Conservation (phyloP, 1,140 invertebrate species). For the Wasmannia auropunctata region DNA sequence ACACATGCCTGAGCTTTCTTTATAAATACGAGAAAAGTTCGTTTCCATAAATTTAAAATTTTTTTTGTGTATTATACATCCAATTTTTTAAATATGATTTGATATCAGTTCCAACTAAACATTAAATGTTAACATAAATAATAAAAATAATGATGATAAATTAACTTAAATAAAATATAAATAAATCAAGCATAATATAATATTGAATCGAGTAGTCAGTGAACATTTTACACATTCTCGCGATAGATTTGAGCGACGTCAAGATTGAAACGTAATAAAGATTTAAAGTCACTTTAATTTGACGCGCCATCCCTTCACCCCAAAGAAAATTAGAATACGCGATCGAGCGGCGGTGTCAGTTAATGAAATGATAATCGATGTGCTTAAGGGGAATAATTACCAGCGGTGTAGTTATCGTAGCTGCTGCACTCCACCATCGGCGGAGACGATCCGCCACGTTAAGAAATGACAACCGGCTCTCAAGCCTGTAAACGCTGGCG, state of each 20-base stretch:
- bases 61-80: background rate
- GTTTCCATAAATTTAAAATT: background rate
- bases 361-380: constrained; percentile 69
- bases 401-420: constrained; percentile 18
- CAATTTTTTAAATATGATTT: background rate
- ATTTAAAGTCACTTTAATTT: constrained; percentile 31
- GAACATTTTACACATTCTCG: background rate
- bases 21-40: background rate
- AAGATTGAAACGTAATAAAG: background rate
- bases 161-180: background rate
- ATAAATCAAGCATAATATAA: background rate
- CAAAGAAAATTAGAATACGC: constrained; percentile 27
- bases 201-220: background rate
- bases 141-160: background rate
- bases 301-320: background rate
- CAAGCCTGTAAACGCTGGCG: constrained; percentile 31
- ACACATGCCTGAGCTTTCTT: background rate
- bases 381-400: constrained; percentile 54
- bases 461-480: constrained; percentile 60
- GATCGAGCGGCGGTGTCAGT: background rate
- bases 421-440: background rate
- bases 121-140: background rate
- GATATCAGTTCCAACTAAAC: background rate
- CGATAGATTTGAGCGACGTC: background rate
- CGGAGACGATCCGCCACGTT: background rate